Percentiles rank a stretch among this genome's conserved stretches.
Conservation (phyloP, 2,113 vertebrate species). For the Lonchura striata region DNA sequence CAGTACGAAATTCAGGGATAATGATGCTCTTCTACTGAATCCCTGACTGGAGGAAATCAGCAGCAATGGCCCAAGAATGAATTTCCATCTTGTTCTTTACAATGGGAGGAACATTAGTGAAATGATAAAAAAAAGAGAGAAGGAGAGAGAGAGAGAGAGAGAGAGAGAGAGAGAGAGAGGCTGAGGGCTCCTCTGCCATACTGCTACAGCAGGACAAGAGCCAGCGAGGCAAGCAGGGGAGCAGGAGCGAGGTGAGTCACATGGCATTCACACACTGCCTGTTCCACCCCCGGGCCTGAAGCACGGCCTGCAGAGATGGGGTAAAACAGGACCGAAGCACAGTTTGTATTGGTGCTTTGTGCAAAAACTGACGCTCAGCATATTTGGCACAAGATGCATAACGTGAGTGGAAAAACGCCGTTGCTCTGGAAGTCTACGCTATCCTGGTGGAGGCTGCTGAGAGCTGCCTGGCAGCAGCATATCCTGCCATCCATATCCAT, state of each 20-base stretch:
- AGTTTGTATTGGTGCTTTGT: neutral
- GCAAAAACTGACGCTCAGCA: neutral
- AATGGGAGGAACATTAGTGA: neutral
- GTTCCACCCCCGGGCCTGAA: neutral
- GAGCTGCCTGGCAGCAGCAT: neutral
- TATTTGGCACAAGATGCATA: neutral
- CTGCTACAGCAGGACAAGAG: neutral
- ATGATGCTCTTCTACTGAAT: neutral
- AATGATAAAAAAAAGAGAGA: neutral
- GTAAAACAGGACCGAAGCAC: neutral
- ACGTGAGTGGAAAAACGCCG: neutral
- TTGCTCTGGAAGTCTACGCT: neutral
- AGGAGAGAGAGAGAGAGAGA: too few species aligned
- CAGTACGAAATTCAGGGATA: constrained; percentile 2
- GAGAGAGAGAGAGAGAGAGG: neutral
- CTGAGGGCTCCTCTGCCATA: constrained; percentile 6
- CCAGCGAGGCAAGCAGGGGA: constrained; percentile 14
- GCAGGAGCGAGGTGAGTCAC: constrained; percentile 46
- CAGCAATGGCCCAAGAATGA: neutral
- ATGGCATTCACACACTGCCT: neutral
- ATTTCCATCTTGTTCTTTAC: neutral
- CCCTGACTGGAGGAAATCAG: neutral
- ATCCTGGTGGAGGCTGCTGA: neutral
- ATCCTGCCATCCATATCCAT: constrained; percentile 15
- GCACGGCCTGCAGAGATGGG: neutral